Conservation (phyloP, 2,797 vertebrate genomes). For the Triplophysa yarkandensis region DNA sequence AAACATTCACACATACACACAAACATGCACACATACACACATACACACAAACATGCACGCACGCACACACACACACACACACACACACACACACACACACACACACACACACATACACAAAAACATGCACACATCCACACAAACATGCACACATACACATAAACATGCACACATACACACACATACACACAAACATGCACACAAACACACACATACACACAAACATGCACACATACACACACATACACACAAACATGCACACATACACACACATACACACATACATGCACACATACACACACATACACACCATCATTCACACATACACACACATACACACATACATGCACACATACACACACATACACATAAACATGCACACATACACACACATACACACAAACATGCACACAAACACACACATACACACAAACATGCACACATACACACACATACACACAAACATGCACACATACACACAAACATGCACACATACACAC, state of each 20-base stretch:
- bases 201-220: conserved; percentile 28
- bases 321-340: conserved; percentile 20
- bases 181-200: background rate
- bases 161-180: too few relatives aligned
- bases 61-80: conserved; percentile 24
- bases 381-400: background rate
- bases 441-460: conserved; percentile 28
- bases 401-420: too few relatives aligned
- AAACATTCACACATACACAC: background rate
- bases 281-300: too few relatives aligned
- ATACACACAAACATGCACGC: background rate
- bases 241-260: background rate
- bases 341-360: background rate
- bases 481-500: background rate
- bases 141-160: too few relatives aligned
- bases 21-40: too few relatives aligned
- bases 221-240: background rate
- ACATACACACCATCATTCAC: background rate
- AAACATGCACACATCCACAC: too few relatives aligned
- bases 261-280: background rate
- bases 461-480: background rate
- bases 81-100: background rate
- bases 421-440: background rate
- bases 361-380: background rate
- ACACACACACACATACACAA: background rate